Evolutionary conservation across 2,113 vertebrate genomes (phyloP).

Genomic region (Trogon melanurus): DNA sequence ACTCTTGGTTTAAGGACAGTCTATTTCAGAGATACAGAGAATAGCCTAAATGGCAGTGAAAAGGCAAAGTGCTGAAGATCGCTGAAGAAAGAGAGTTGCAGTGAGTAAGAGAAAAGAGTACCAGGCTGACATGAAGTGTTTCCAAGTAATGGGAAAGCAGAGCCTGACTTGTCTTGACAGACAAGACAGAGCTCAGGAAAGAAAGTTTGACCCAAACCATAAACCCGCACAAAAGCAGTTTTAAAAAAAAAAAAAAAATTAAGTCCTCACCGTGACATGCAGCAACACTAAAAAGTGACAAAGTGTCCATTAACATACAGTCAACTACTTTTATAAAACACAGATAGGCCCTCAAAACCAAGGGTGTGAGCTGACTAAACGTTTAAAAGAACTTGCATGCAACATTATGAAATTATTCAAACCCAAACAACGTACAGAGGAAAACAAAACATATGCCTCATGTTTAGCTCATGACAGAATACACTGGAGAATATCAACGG

Average conservation of each 20-base stretch:
- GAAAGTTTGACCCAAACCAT: neutral
- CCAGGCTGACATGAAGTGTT: neutral
- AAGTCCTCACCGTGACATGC: neutral
- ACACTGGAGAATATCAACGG: neutral
- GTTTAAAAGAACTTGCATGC: neutral
- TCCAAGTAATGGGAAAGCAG: neutral
- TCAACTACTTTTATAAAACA: neutral
- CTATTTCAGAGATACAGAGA: neutral
- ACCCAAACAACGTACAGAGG: neutral
- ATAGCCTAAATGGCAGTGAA: neutral
- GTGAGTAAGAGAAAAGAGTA: neutral
- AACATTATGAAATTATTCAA: conserved; percentile 15
- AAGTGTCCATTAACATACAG: neutral
- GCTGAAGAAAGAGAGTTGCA: neutral
- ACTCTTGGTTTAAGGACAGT: neutral
- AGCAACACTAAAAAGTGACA: neutral
- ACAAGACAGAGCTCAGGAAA: neutral
- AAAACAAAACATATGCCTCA: conserved; percentile 37
- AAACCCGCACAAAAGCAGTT: neutral
- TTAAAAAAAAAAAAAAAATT: neutral
- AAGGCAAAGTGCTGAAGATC: neutral
- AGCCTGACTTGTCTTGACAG: neutral
- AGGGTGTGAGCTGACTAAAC: neutral
- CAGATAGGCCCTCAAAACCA: neutral
- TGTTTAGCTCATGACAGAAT: conserved; percentile 33